These are phyloP conservation scores for Drosophila arawakana DNA, from an alignment of 1,140 invertebrate species.

Conservation along the genomic window DNA sequence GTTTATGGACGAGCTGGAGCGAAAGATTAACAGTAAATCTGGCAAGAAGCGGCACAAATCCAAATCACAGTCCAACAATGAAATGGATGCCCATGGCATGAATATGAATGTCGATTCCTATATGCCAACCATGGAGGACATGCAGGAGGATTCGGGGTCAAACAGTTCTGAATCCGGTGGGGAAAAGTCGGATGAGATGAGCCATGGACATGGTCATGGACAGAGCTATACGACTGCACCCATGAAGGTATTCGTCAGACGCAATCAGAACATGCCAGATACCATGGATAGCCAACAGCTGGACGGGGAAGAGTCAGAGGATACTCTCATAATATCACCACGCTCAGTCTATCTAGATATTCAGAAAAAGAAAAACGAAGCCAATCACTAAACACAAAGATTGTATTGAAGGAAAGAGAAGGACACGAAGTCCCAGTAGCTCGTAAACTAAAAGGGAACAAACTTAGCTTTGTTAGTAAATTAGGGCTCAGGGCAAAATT, in stretches of 20 bases:
- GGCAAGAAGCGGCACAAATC: constrained; percentile 52
- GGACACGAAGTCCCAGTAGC: constrained; percentile 6
- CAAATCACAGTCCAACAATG: constrained; percentile 5
- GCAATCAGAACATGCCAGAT: constrained; percentile 34
- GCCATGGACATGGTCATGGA: constrained; percentile 1
- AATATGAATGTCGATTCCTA: constrained; percentile 43
- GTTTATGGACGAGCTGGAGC: constrained; percentile 52
- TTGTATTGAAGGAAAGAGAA: background rate
- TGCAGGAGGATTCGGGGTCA: background rate
- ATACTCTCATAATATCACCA: constrained; percentile 48
- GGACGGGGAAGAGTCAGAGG: constrained; percentile 7
- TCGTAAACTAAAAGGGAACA: background rate
- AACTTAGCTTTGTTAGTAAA: background rate
- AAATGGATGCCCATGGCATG: background rate
- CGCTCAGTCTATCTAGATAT: constrained; percentile 53
- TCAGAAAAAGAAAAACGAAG: constrained; percentile 41
- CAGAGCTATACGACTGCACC: constrained; percentile 23
- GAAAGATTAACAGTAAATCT: constrained; percentile 44
- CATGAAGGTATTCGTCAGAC: constrained; percentile 67
- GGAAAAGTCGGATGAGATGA: constrained; percentile 39
- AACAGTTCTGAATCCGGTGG: constrained; percentile 50
- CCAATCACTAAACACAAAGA: constrained; percentile 31
- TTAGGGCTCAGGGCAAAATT: constrained; percentile 47
- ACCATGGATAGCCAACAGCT: constrained; percentile 8
- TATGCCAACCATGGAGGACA: constrained; percentile 46